Evolutionary conservation across 2,797 vertebrate species (phyloP).

Genomic region (Darevskia nairensis): DNA sequence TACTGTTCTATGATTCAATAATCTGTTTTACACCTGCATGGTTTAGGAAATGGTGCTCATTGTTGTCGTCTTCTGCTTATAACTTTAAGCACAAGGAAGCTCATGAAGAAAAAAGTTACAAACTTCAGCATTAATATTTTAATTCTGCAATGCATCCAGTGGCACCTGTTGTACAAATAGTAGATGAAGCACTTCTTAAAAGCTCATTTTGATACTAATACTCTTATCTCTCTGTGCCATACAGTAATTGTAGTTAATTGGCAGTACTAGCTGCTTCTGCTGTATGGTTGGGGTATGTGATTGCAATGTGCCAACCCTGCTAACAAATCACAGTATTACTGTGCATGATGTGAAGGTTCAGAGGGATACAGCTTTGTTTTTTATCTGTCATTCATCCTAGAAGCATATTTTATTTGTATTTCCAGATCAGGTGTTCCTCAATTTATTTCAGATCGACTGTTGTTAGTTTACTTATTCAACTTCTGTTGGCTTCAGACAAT

Average conservation of each 20-base stretch:
- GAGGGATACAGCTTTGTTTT: conserved; percentile 5
- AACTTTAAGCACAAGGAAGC: conserved; percentile 40
- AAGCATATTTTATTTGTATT: not conserved
- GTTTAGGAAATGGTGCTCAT: conserved; percentile 38
- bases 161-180: conserved; percentile 45
- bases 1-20: not conserved
- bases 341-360: not conserved
- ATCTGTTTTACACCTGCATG: conserved; percentile 67
- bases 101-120: conserved; percentile 35
- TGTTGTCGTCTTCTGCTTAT: conserved; percentile 35
- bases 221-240: conserved; percentile 51
- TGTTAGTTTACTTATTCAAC: not conserved
- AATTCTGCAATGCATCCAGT: conserved; percentile 17
- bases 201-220: conserved; percentile 48
- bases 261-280: conserved; percentile 35
- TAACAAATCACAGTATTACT: not conserved
- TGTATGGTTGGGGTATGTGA: conserved; percentile 44
- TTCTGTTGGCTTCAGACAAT: not conserved
- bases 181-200: conserved; percentile 32
- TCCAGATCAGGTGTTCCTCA: not conserved
- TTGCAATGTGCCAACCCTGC: conserved; percentile 33
- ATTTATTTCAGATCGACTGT: not conserved
- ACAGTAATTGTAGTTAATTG: conserved; percentile 54
- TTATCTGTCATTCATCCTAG: conserved; percentile 5
- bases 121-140: conserved; percentile 40